Base-by-base conservation (phyloP, 2,888 invertebrate species). In the Monochamus alternatus region DNA sequence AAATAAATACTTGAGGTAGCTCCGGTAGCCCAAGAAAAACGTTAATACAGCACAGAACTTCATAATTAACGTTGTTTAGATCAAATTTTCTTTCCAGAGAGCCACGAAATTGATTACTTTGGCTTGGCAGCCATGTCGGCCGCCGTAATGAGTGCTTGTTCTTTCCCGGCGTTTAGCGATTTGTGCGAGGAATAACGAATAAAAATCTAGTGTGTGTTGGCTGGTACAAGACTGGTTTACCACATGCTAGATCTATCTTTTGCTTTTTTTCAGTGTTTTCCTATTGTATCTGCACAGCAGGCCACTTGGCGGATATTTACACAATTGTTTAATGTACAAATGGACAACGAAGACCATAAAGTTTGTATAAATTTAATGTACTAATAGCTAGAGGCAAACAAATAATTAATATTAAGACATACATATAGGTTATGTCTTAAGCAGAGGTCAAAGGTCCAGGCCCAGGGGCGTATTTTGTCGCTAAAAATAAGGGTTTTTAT, bases 51-150 rank as follows among this genome's bases (percentile, higher is more conserved):
- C 52, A 38, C 73, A 55, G 68, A 69, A 70, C 69, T 55, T 73
- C 76, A 73, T 76, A 70, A 76, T 76, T 73, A 76, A 73, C 63
- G 66, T 58, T 76, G 73, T 69, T 73, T 59, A n/a, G 62, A 51
- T 63, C 52, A 63, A 72, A 70, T 70, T 75, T 75, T 69, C 59
- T 60, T 63, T 69, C 12, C 31, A 44, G 55, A 38, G 68, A 74
- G 72, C 71, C 47, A 59, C n/a, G 63, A 71, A 71, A 71, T 71
- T 71, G 70, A 71, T 63, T 71, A 32, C 4, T 71, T 71, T 62
- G 60, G 63, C 52, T 63, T 47, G 63, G 69, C 12, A 69, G 69
- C 63, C 70, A 52, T 71, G 70, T 62, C n/a, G 43, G 38, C n/a
- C 4, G 14, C 38, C 38, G 62, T 52, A 51, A 52, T 52, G 52